Evolutionary conservation across 2,113 vertebrate species (phyloP), one percentile per base, ranked within the genome.

Genomic region (Pterocles burchelli): DNA sequence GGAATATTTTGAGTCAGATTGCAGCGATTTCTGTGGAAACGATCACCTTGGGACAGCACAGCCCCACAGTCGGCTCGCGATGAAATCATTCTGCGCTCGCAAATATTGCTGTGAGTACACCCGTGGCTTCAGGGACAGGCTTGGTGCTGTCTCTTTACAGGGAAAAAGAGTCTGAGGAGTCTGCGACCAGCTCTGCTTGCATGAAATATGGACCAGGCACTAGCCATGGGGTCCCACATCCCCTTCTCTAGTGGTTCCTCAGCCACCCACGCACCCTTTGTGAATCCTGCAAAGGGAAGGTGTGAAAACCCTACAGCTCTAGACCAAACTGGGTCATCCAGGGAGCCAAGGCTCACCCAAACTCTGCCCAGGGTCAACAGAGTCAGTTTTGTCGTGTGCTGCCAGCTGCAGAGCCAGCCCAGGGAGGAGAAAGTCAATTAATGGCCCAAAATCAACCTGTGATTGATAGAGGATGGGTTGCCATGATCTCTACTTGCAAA

Each of bases 1-100:
- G 91, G 91, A 96, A 95, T 88, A 59, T 88, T 90, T 93, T 17
- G 82, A 62, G 89, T 59, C 78, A 54, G 78, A 89, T 46, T 46
- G 62, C 66, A 54, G 59, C 0, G 10, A 70, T 70, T 93, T 54
- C 9, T 31, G 66, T 66, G 58, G 78, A 77, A 96, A 94, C 66
- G 16, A 67, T 70, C 63, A 46, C 75, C 88, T 36, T 52, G 92
- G 95, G 90, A 88, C 38, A 58, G 1, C 51, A 57, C 8, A 25
- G 54, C 49, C 71, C 75, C 49, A 29, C 49, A 72, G 73, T 4
- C 78, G 34, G 77, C 61, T 82, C 34, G 0, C 49, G 49, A 4
- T 79, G 82, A 73, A 76, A 61, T 76, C 85, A 76, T 49, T 7
- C 89, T 80, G n/a, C 34, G 34, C 94, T 70, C 71, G 31, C 10